phyloP scores from a whole-genome alignment of 2,888 invertebrate genomes.

The Cantharis flavilabris region DNA sequence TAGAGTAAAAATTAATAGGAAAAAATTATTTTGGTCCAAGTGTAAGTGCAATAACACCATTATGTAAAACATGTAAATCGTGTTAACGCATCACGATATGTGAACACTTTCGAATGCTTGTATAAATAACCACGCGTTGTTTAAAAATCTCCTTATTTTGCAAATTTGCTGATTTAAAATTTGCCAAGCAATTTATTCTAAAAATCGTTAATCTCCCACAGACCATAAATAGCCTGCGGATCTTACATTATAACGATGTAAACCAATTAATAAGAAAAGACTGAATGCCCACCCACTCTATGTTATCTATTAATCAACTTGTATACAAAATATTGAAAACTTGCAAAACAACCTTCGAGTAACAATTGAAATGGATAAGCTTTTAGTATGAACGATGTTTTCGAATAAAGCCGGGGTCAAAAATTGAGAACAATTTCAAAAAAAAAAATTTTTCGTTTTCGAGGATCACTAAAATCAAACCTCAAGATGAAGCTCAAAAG shows the following conservation, averaged over 20 bases:
- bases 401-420: neutral
- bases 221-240: neutral
- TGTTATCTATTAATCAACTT: neutral
- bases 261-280: neutral
- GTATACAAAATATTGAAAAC: neutral
- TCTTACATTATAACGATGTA: neutral
- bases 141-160: neutral
- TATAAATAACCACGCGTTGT: neutral
- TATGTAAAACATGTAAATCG: neutral
- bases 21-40: too few species aligned
- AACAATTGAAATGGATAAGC: neutral
- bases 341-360: neutral
- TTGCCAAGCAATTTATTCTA: neutral
- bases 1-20: too few species aligned
- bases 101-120: neutral
- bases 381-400: neutral
- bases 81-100: neutral
- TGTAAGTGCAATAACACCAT: neutral
- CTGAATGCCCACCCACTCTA: neutral
- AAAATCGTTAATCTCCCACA: neutral
- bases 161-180: neutral
- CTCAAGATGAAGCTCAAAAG: too few species aligned
- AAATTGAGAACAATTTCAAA: neutral
- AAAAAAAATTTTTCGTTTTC: too few species aligned
- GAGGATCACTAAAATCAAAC: too few species aligned